These are phyloP conservation scores for Selenia dentaria DNA, from an alignment of 2,888 invertebrate genomes.

Conservation along the genomic window DNA sequence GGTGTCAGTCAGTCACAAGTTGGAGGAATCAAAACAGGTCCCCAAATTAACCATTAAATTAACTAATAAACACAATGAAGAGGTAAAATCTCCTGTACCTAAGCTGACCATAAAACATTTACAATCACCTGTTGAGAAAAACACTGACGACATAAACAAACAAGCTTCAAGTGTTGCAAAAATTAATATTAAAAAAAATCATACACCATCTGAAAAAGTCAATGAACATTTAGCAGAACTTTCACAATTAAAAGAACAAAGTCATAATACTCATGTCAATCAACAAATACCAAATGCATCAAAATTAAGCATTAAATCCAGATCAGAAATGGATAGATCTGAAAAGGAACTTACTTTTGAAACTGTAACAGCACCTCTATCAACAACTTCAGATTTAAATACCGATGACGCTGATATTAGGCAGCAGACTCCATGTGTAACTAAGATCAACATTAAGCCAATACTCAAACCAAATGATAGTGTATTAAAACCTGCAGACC, in stretches of 20 bases:
- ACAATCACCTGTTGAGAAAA: conserved; percentile 41
- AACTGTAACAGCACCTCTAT: conserved; percentile 37
- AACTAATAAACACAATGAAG: conserved; percentile 63
- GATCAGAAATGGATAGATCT: conserved; percentile 49
- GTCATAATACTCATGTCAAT: conserved; percentile 28
- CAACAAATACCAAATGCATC: conserved; percentile 59
- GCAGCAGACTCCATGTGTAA: conserved; percentile 54
- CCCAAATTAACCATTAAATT: conserved; percentile 81
- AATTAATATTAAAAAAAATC: conserved; percentile 73
- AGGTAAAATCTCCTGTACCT: conserved; percentile 67
- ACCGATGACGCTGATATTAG: conserved; percentile 26
- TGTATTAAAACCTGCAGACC: conserved; percentile 7
- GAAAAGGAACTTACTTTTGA: no score
- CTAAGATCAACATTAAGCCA: conserved; percentile 71
- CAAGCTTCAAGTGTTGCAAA: conserved; percentile 59
- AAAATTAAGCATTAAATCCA: conserved; percentile 73
- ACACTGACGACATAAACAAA: conserved; percentile 29
- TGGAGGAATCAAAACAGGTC: conserved; percentile 62
- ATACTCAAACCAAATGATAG: conserved; percentile 58
- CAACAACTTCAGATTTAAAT: not conserved
- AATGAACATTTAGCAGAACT: conserved; percentile 35
- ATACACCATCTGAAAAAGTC: conserved; percentile 54
- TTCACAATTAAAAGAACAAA: not conserved
- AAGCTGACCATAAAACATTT: conserved; percentile 73
- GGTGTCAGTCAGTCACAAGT: conserved; percentile 27